Base-by-base conservation (phyloP, 2,888 invertebrate genomes). In the Theretra japonica region DNA sequence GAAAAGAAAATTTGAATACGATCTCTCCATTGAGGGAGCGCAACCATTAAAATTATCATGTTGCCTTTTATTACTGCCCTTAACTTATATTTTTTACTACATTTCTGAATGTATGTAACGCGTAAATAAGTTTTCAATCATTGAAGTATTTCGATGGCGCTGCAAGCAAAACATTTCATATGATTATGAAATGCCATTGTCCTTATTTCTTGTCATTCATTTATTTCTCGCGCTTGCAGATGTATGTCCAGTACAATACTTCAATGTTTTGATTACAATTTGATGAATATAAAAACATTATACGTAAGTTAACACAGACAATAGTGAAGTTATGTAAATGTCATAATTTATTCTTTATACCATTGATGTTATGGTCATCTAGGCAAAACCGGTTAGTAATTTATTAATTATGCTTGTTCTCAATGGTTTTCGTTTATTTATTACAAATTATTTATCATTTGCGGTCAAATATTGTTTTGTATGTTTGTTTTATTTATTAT, bases 1-100 rank as follows among this genome's bases (percentile, higher is more conserved):
- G 94, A 70, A 94, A 94, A 81, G 94, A 94, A 81, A 94, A 94
- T 77, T 73, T 91, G 56, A 91, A 86, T 74, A 80, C 86, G 53
- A 82, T 94, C n/a, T 94, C 94, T n/a, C 94, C 94, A 0, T 76
- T 94, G 28, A 84, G 94, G 57, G 94, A 94, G 80, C 88, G 94
- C 68, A 94, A 94, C 81, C 89, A 92, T 81, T 73, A 68, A 65
- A 25, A 41, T 41, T 58, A 23, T 48, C 19, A 62, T 6, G 65
- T 71, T 23, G 19, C 30, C 7, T 28, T 28, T 48, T 28, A n/a
- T 62, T 17, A 21, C 21, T 0, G 5, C 8, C n/a, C n/a, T 69
- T 6, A 41, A 41, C 4, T 23, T 11, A 19, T 8, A 53, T 53
- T 5, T 48, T 53, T 53, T 19, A 53, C 53, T 53, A 19, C 41